Base-by-base conservation (phyloP, 2,113 vertebrate species). In the Solea senegalensis region DNA sequence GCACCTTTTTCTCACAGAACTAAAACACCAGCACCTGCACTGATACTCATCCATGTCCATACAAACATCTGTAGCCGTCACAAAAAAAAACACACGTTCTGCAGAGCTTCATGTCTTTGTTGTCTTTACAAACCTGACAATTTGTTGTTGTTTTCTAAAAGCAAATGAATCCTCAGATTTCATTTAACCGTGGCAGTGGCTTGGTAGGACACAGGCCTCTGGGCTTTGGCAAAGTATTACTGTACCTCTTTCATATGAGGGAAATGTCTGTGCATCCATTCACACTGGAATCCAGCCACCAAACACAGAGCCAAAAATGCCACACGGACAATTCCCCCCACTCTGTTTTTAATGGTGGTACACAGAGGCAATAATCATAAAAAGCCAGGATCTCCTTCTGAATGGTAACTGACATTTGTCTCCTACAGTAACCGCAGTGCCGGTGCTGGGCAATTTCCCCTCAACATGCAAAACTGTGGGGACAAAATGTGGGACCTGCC, bases 401-500 rank as follows among this genome's bases (percentile, higher is more conserved):
- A 91, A 91, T 90, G 84, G 88, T 89, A 87, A 87, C 86, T 89
- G 89, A 90, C 88, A 90, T 91, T 78, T 76, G 67, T 89, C 89
- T 91, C 86, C 81, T 78, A 83, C 80, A 83, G 84, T 83, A 89
- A 90, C 84, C 78, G 63, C 84, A 86, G 87, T 74, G 54, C 70
- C 84, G 78, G 71, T 9, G 50, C 89, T 48, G 89, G 90, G 89
- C 88, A 90, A 91, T 91, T 92, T 92, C 86, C 75, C 81, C 82
- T 89, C 89, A 86, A 92, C 90, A 91, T 89, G 90, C 88, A 90
- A 92, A 93, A 91, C 88, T 86, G 86, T 83, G 72, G 78, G 87
- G 88, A 90, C 91, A 89, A 89, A 91, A 92, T 90, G 91, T 89
- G 80, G 89, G 91, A 91, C 90, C 96, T 96, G 94, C 95, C 93